These are phyloP conservation scores for Dryoscopus gambensis DNA, from an alignment of 2,113 vertebrate species.

Conservation along the genomic window DNA sequence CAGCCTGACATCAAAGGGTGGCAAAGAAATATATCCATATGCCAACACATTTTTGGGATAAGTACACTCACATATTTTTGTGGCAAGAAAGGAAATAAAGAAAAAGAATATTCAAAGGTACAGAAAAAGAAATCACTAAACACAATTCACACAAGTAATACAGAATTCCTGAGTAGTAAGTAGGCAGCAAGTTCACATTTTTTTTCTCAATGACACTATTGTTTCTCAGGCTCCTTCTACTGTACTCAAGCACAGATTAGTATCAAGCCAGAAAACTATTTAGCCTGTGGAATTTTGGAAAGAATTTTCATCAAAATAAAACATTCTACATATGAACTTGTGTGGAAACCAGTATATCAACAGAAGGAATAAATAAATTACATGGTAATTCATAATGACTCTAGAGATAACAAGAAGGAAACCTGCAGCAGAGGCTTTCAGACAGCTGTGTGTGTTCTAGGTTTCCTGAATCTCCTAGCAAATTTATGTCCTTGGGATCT, in stretches of 20 bases:
- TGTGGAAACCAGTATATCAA: not conserved
- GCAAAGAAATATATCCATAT: not conserved
- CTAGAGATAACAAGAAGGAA: not conserved
- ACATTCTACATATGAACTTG: not conserved
- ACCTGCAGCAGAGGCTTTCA: not conserved
- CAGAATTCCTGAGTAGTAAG: conserved; percentile 23
- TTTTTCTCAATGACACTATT: conserved; percentile 32
- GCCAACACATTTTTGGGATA: not conserved
- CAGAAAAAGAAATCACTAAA: not conserved
- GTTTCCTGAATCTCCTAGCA: not conserved
- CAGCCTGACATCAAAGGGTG: not conserved
- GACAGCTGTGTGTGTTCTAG: not conserved
- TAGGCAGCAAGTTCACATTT: not conserved
- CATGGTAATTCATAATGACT: not conserved
- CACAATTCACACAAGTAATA: not conserved
- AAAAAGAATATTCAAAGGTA: not conserved
- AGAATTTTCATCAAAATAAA: not conserved
- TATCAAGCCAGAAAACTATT: conserved; percentile 1
- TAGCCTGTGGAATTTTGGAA: not conserved
- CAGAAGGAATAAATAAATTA: not conserved
- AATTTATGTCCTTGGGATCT: not conserved
- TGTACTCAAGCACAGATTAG: conserved; percentile 27
- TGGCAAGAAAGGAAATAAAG: not conserved
- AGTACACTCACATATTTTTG: not conserved
- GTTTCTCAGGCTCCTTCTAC: conserved; percentile 6